These are phyloP conservation scores for Microtus oregoni DNA, from an alignment of 2,113 vertebrate species.

Conservation along the genomic window DNA sequence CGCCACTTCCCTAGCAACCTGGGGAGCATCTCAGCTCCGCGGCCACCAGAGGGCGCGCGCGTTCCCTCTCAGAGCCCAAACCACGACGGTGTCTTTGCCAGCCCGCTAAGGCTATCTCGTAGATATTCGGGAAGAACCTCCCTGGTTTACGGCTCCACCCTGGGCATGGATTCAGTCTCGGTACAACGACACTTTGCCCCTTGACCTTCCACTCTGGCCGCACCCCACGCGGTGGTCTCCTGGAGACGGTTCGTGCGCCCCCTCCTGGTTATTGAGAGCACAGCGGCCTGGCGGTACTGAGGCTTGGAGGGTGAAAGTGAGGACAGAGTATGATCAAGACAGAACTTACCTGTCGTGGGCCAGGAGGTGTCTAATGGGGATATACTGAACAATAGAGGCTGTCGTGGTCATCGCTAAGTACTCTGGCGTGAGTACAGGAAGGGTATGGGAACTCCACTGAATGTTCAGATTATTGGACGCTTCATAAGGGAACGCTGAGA, in stretches of 20 bases:
- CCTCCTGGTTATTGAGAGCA: conserved; percentile 60
- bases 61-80: conserved; percentile 59
- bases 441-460: background rate
- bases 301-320: background rate
- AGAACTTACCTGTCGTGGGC: background rate
- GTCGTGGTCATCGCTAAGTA: background rate
- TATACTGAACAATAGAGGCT: background rate
- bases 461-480: background rate
- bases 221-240: conserved; percentile 18
- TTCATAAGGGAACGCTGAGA: background rate
- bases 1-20: background rate
- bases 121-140: background rate
- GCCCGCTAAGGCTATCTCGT: background rate
- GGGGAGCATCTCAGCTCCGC: background rate
- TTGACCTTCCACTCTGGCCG: conserved; percentile 38
- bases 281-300: background rate
- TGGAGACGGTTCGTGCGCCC: conserved; percentile 48
- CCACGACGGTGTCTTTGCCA: background rate
- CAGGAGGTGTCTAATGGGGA: background rate
- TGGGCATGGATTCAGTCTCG: background rate
- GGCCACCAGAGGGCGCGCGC: conserved; percentile 81
- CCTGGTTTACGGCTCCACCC: background rate
- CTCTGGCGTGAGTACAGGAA: background rate
- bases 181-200: background rate
- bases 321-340: background rate